A percentile compares a stretch with the other conserved stretches of the same genome.
Conservation (phyloP, 64 coral and sea anemone genomes). For the Pocillopora damicornis region DNA sequence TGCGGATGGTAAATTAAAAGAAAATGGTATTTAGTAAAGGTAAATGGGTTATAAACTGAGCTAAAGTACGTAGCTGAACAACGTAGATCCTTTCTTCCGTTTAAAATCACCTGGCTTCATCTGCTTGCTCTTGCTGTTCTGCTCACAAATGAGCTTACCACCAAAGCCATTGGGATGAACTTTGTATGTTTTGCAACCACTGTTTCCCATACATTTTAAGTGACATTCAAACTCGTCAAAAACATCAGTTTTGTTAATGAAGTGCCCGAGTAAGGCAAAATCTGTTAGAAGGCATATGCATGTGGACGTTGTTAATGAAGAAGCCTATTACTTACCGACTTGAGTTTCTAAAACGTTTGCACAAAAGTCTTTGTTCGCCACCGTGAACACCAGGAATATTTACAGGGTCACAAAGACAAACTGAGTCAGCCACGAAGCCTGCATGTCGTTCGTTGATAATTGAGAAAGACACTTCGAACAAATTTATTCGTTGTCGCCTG, state of each 20-base stretch:
- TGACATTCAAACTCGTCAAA: not conserved
- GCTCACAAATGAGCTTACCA: not conserved
- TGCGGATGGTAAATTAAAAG: too few relatives aligned
- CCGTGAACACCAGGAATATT: too few relatives aligned
- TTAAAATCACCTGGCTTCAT: slow-evolving; percentile 1
- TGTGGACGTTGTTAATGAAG: too few relatives aligned
- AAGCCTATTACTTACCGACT: too few relatives aligned
- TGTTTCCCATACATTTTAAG: not conserved
- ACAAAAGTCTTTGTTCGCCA: too few relatives aligned
- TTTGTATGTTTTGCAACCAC: not conserved
- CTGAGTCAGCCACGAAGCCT: too few relatives aligned
- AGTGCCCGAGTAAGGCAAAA: not conserved
- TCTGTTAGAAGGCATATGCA: not conserved
- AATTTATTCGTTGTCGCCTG: too few relatives aligned
- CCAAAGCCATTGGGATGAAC: not conserved
- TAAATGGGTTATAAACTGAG: not conserved
- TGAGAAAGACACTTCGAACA: too few relatives aligned
- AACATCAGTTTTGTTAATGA: not conserved
- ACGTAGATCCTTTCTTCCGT: not conserved
- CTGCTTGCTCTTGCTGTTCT: not conserved
- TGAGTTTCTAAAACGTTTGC: too few relatives aligned
- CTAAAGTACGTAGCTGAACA: not conserved
- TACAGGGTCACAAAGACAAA: too few relatives aligned
- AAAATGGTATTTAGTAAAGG: too few relatives aligned
- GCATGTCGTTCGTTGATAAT: too few relatives aligned